A percentile compares a stretch with the other conserved stretches of the same genome.
Conservation (phyloP, 2,113 vertebrate genomes). For the Halcyon malimbica region DNA sequence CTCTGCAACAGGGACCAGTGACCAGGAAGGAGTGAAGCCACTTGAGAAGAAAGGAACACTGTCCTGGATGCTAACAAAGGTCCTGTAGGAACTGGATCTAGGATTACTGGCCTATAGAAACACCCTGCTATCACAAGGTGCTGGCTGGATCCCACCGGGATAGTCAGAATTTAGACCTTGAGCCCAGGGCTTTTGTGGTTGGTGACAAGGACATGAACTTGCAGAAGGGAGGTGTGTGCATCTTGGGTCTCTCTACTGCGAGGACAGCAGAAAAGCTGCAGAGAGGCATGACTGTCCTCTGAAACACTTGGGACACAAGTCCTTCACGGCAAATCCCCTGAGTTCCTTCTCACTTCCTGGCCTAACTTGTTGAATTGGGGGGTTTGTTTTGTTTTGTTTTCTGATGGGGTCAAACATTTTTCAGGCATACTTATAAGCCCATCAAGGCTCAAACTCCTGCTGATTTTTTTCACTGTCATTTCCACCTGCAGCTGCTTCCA, state of each 20-base stretch:
- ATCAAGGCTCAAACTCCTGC: constrained; percentile 36
- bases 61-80: not conserved
- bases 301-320: not conserved
- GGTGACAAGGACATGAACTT: not conserved
- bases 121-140: not conserved
- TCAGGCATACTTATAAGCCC: constrained; percentile 48
- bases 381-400: not conserved
- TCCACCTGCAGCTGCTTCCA: constrained; percentile 93
- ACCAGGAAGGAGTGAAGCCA: not conserved
- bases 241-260: not conserved
- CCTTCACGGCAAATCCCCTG: not conserved
- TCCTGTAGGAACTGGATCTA: not conserved
- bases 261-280: not conserved
- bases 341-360: not conserved
- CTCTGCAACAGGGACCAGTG: not conserved
- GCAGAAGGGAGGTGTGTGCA: not conserved
- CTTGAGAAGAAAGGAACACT: not conserved
- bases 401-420: constrained; percentile 41
- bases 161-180: not conserved
- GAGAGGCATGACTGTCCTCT: not conserved
- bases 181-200: not conserved
- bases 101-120: not conserved
- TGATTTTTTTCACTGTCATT: constrained; percentile 81
- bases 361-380: not conserved
- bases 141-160: not conserved